These are phyloP conservation scores for Scaptomyza graminum DNA, from an alignment of 1,140 invertebrate genomes.

Conservation along the genomic window DNA sequence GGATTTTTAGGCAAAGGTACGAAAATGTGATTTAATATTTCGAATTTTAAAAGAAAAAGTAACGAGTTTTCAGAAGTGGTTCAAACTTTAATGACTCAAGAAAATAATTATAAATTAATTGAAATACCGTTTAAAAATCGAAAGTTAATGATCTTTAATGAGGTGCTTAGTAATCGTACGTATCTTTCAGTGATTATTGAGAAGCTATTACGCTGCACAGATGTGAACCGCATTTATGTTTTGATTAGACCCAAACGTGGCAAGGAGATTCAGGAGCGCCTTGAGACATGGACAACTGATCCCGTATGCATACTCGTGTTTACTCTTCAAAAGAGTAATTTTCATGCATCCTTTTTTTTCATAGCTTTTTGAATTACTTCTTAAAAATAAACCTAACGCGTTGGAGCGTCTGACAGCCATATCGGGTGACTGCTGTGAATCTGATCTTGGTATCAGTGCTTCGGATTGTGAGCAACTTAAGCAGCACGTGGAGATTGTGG, in stretches of 20 bases:
- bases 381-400: slow-evolving; percentile 30
- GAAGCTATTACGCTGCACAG: slow-evolving; percentile 91
- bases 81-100: too few relatives aligned
- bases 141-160: neutral
- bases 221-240: slow-evolving; percentile 89
- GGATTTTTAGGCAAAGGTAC: slow-evolving; percentile 90
- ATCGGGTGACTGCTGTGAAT: slow-evolving; percentile 85
- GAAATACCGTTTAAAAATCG: neutral
- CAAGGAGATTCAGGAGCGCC: slow-evolving; percentile 87
- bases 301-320: slow-evolving; percentile 57
- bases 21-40: neutral
- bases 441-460: slow-evolving; percentile 88
- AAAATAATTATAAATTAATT: neutral
- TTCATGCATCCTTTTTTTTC: neutral
- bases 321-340: neutral
- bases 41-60: too few relatives aligned
- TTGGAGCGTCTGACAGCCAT: slow-evolving; percentile 79
- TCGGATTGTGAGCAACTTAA: slow-evolving; percentile 84
- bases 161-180: neutral
- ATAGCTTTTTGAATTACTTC: slow-evolving; percentile 42
- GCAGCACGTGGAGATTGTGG: slow-evolving; percentile 87
- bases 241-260: slow-evolving; percentile 91
- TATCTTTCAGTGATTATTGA: slow-evolving; percentile 87
- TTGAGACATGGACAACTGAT: slow-evolving; percentile 85
- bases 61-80: too few relatives aligned